Evolutionary conservation across 2,797 vertebrate genomes (phyloP).

Genomic region (Alca torda): DNA sequence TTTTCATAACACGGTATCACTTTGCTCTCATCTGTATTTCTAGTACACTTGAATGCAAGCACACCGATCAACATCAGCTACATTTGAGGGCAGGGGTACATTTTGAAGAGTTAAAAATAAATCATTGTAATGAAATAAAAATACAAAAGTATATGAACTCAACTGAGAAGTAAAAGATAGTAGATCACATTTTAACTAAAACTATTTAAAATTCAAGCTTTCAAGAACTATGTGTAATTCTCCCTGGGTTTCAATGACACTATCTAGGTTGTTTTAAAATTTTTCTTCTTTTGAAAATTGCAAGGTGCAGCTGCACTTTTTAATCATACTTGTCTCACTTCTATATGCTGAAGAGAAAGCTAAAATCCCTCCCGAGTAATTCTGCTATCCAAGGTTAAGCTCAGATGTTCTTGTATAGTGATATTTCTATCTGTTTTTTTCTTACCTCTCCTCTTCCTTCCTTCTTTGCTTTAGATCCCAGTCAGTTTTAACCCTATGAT

Average conservation of each 20-base stretch:
- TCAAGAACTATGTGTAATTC: background rate
- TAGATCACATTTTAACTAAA: background rate
- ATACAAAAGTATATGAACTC: background rate
- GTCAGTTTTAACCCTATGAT: conserved; percentile 33
- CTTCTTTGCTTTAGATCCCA: background rate
- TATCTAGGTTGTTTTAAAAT: background rate
- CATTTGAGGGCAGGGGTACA: background rate
- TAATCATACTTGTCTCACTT: background rate
- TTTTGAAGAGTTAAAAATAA: background rate
- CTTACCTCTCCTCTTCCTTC: background rate
- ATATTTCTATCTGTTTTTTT: background rate
- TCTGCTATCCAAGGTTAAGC: background rate
- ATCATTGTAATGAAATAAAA: background rate
- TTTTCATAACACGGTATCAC: background rate
- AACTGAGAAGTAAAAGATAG: background rate
- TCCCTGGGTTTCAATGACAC: background rate
- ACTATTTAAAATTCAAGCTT: background rate
- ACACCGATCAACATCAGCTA: background rate
- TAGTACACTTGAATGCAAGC: background rate
- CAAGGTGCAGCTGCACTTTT: background rate
- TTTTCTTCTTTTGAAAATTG: background rate
- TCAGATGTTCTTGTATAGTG: background rate
- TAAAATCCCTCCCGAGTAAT: background rate
- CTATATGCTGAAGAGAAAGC: background rate
- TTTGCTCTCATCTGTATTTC: background rate